Evolutionary conservation across 1,140 invertebrate genomes (phyloP).

Genomic region (Colletes latitarsis): DNA sequence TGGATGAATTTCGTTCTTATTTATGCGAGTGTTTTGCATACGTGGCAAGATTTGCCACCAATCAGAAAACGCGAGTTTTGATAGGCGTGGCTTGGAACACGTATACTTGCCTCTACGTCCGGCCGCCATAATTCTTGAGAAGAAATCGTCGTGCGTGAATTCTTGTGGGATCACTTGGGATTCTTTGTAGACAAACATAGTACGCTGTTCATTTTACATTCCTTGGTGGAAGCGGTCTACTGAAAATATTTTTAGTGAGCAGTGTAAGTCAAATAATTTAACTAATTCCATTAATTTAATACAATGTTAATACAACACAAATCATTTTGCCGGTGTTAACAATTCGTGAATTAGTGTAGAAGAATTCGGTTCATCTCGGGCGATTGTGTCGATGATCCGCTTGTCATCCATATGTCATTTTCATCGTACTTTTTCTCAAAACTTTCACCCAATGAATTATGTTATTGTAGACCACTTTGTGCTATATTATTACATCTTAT

Average conservation of each 20-base stretch:
- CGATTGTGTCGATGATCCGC: conserved; percentile 48
- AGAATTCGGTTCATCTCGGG: conserved; percentile 11
- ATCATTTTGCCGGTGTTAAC: conserved; percentile 44
- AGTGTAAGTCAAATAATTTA: conserved; percentile 8
- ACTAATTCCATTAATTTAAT: conserved; percentile 34
- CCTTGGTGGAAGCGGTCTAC: conserved; percentile 19
- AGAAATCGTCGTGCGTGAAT: conserved; percentile 57
- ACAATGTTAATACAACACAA: conserved; percentile 27
- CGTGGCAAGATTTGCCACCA: conserved; percentile 70
- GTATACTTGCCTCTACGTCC: conserved; percentile 56
- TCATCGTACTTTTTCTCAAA: neutral
- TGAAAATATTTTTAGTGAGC: conserved; percentile 42
- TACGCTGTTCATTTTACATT: conserved; percentile 24
- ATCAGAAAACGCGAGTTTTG: conserved; percentile 57
- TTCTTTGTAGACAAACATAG: conserved; percentile 35
- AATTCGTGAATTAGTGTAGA: conserved; percentile 10
- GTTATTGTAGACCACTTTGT: conserved; percentile 10
- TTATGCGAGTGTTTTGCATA: conserved; percentile 62
- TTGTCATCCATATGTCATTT: conserved; percentile 61
- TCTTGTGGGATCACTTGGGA: conserved; percentile 39
- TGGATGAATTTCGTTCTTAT: conserved; percentile 22
- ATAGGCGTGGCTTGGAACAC: conserved; percentile 74
- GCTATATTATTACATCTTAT: neutral
- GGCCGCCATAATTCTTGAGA: conserved; percentile 69
- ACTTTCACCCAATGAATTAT: conserved; percentile 17